A percentile compares a stretch with the other conserved stretches of the same genome.
phyloP scores from a whole-genome alignment of 1,140 invertebrate genomes.

The Neuroterus valhalla region DNA sequence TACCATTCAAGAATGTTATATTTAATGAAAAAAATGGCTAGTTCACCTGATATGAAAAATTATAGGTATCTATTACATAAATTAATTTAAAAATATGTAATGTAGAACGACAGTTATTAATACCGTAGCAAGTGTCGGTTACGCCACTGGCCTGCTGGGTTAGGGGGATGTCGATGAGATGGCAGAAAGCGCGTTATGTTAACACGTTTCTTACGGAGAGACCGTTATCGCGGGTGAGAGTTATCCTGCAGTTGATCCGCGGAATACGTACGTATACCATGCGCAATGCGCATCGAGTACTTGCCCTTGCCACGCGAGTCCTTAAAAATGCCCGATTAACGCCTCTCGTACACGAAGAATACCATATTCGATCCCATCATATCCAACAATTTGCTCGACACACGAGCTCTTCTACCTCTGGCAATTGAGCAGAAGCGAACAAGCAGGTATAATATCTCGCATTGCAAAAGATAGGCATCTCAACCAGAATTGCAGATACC shows the following conservation, averaged over 20 bases:
- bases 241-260: constrained; percentile 50
- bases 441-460: neutral
- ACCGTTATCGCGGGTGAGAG: constrained; percentile 60
- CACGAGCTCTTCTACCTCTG: constrained; percentile 2
- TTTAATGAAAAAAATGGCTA: no score
- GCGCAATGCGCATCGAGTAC: constrained; percentile 47
- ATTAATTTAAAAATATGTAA: constrained; percentile 2
- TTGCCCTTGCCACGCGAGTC: constrained; percentile 44
- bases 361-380: neutral
- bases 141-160: constrained; percentile 8
- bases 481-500: neutral
- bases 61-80: neutral
- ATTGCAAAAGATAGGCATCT: constrained; percentile 7
- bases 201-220: constrained; percentile 61
- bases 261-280: no score
- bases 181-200: constrained; percentile 60
- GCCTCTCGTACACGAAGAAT: neutral
- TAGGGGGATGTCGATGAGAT: constrained; percentile 50
- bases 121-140: constrained; percentile 21
- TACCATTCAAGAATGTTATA: no score
- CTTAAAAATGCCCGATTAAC: constrained; percentile 1
- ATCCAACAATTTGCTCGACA: neutral
- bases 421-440: neutral
- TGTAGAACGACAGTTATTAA: constrained; percentile 21
- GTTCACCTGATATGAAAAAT: no score